A percentile compares a stretch with the other conserved stretches of the same genome.
Evolutionary conservation across 2,797 vertebrate species (phyloP).

Genomic region (Poeciliopsis turneri): DNA sequence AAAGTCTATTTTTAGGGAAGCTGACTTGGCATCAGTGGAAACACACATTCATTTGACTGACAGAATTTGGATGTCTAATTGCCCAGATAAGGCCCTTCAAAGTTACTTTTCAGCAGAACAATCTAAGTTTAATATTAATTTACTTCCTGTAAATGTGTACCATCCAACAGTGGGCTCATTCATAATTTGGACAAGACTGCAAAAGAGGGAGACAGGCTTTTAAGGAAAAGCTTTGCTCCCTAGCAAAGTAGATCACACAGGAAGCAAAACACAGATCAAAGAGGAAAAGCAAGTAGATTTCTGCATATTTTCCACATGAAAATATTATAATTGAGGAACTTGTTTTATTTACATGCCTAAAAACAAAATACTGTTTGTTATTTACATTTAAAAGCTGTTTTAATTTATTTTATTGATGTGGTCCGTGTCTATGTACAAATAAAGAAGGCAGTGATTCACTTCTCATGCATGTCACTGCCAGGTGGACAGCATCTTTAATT

Average conservation of each 20-base stretch:
- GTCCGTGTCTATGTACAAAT: background rate
- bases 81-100: fast-evolving
- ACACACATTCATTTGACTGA: background rate
- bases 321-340: background rate
- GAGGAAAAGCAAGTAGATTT: background rate
- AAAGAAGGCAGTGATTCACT: background rate
- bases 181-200: too few relatives aligned
- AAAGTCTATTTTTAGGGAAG: background rate
- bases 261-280: background rate
- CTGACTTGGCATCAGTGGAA: background rate
- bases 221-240: background rate
- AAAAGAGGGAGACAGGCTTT: background rate
- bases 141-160: background rate
- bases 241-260: background rate
- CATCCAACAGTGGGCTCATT: background rate
- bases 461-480: background rate
- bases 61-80: slow-evolving; percentile 6
- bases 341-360: background rate
- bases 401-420: background rate
- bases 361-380: background rate
- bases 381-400: background rate
- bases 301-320: background rate
- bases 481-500: background rate
- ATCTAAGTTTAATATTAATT: too few relatives aligned
- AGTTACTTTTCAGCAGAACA: background rate